Percentiles rank a stretch among this genome's conserved stretches.
Conservation (phyloP, 2,797 vertebrate genomes). For the Buceros bicornis region DNA sequence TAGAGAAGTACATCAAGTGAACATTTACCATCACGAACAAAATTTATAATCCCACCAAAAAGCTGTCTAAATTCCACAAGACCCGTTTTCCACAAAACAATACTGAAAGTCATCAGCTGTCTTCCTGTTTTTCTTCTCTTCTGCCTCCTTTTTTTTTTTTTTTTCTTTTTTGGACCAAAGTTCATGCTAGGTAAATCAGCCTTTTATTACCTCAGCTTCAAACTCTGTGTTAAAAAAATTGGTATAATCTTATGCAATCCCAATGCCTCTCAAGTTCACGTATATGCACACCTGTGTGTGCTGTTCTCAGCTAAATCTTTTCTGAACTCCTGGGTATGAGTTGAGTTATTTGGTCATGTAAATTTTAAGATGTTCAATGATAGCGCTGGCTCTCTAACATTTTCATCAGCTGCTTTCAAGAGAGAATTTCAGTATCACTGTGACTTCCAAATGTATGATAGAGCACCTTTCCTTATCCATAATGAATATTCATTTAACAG, state of each 20-base stretch:
- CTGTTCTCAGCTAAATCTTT: neutral
- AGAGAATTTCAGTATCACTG: neutral
- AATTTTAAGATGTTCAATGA: neutral
- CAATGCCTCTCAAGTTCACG: neutral
- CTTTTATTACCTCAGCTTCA: neutral
- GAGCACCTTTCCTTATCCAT: neutral
- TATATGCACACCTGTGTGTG: too few species aligned
- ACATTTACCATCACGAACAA: neutral
- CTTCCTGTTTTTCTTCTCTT: neutral
- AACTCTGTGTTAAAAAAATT: neutral
- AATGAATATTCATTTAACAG: slow-evolving; percentile 19
- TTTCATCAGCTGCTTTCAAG: neutral
- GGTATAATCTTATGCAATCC: neutral
- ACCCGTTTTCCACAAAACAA: neutral
- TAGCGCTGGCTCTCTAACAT: neutral
- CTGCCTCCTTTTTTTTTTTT: neutral
- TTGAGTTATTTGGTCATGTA: neutral
- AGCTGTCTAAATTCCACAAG: neutral
- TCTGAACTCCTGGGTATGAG: neutral
- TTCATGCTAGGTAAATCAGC: neutral
- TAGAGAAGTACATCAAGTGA: neutral
- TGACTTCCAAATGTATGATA: neutral
- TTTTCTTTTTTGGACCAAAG: neutral
- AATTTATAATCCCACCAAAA: neutral
- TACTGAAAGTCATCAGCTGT: neutral